phyloP scores from a whole-genome alignment of 2,797 vertebrate species.

The Bucorvus abyssinicus region DNA sequence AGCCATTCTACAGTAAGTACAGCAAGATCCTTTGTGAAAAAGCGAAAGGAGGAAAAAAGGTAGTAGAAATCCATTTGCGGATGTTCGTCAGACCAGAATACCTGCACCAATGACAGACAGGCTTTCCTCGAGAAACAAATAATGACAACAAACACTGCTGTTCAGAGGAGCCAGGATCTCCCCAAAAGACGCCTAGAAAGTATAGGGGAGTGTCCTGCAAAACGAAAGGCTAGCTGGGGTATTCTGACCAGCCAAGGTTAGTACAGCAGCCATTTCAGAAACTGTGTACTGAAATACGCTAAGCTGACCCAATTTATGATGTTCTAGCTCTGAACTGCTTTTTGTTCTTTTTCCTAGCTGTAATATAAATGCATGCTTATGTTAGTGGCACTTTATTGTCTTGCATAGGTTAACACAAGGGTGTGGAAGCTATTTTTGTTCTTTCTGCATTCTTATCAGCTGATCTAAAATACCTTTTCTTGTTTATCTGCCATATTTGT shows the following conservation, averaged over 20 bases:
- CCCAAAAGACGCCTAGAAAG: constrained; percentile 75
- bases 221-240: constrained; percentile 87
- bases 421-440: background rate
- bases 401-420: constrained; percentile 29
- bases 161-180: constrained; percentile 61
- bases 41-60: constrained; percentile 22
- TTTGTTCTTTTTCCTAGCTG: background rate
- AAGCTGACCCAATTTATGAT: constrained; percentile 12
- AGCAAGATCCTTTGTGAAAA: constrained; percentile 68
- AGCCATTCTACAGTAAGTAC: constrained; percentile 68
- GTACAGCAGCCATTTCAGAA: constrained; percentile 71
- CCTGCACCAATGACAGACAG: constrained; percentile 49
- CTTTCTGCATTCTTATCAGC: constrained; percentile 5
- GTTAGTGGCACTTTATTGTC: background rate
- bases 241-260: constrained; percentile 96
- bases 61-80: constrained; percentile 24
- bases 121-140: constrained; percentile 56
- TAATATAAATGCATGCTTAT: background rate
- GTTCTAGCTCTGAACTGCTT: constrained; percentile 11
- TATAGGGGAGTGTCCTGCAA: constrained; percentile 72
- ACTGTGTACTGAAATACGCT: background rate
- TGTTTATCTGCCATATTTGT: constrained; percentile 48
- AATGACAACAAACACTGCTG: constrained; percentile 78
- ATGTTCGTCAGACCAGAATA: constrained; percentile 11
- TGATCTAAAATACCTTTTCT: constrained; percentile 27